Conservation (phyloP, 92 coral and sea anemone genomes). For the Muricea muricata region DNA sequence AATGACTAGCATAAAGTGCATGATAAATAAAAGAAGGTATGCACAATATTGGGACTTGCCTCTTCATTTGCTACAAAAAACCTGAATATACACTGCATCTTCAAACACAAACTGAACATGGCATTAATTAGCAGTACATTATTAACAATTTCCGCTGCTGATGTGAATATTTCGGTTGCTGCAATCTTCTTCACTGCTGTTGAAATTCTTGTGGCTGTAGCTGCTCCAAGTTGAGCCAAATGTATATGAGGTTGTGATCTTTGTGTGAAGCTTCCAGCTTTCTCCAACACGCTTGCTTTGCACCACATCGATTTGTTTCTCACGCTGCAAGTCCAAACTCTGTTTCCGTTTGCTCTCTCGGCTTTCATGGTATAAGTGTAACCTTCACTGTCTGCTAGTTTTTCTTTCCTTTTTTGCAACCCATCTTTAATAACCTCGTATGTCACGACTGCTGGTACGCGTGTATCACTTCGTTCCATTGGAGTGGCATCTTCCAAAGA, state of each 20-base stretch:
- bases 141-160: constrained; percentile 47
- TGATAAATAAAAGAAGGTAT: no score
- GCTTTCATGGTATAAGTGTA: neutral
- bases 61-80: no score
- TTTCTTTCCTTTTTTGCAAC: neutral
- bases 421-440: neutral
- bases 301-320: neutral
- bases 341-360: neutral
- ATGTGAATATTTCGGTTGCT: constrained; percentile 27
- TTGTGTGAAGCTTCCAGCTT: neutral
- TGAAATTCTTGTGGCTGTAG: neutral
- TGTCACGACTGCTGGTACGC: neutral
- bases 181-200: constrained; percentile 32
- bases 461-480: neutral
- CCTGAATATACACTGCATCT: no score
- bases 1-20: no score
- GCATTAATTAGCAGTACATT: no score
- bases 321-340: neutral
- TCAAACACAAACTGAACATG: no score
- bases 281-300: neutral
- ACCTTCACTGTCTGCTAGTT: neutral
- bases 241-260: neutral
- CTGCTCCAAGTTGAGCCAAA: neutral
- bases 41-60: no score
- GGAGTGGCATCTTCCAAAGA: neutral